Conservation (phyloP, 2,888 invertebrate species). For the Noctuana brunneofusca region DNA sequence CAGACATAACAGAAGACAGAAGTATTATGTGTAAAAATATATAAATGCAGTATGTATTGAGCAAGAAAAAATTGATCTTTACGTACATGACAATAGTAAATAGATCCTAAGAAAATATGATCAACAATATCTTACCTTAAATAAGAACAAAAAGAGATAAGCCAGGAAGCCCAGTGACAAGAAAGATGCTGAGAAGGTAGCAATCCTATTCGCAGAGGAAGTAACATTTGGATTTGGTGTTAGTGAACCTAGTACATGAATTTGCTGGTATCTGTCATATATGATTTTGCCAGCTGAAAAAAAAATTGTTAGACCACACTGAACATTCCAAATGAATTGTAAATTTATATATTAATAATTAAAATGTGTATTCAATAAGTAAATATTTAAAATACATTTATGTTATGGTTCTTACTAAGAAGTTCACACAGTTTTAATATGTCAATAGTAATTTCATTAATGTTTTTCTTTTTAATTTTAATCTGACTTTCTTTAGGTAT, state of each 20-base stretch:
- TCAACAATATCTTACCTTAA: conserved; percentile 64
- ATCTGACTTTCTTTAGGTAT: too few species aligned
- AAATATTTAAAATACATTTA: too few species aligned
- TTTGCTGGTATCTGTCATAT: conserved; percentile 85
- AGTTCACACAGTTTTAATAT: too few species aligned
- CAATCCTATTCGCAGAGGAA: conserved; percentile 71
- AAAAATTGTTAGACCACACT: conserved; percentile 48
- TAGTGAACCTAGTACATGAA: conserved; percentile 77
- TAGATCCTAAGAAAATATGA: too few species aligned
- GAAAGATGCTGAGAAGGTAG: conserved; percentile 71
- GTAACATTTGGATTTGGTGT: conserved; percentile 77
- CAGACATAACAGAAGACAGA: too few species aligned
- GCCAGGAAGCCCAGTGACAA: conserved; percentile 85
- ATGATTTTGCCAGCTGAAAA: conserved; percentile 83
- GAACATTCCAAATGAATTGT: conserved; percentile 12
- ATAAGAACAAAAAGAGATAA: conserved; percentile 70
- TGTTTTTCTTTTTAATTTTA: too few species aligned
- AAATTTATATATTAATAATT: not conserved
- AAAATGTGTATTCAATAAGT: not conserved
- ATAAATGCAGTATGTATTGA: too few species aligned
- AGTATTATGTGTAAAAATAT: too few species aligned
- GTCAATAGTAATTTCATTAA: too few species aligned
- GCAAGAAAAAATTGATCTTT: too few species aligned
- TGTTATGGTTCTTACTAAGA: too few species aligned
- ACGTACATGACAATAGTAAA: too few species aligned